Base-by-base conservation (phyloP, 2,888 invertebrate genomes). In the Cerastis leucographa region DNA sequence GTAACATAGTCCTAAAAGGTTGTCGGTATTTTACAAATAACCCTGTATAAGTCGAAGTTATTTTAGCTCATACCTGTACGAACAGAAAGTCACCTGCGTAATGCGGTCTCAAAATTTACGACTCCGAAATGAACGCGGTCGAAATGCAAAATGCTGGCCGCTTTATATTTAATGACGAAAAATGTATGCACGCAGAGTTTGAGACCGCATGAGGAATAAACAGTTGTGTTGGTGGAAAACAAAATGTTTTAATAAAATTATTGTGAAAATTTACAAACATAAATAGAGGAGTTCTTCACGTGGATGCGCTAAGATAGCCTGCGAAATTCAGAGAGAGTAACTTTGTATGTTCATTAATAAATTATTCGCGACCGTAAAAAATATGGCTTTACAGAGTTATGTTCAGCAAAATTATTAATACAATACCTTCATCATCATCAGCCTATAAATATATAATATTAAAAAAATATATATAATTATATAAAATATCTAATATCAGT, bases 21-120 rank as follows among this genome's bases (percentile, higher is more conserved):
- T n/a, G n/a, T n/a, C n/a, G n/a, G n/a, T n/a, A n/a, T n/a, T n/a
- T n/a, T n/a, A n/a, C n/a, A n/a, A n/a, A n/a, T n/a, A n/a, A n/a
- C n/a, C n/a, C n/a, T n/a, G n/a, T n/a, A 35, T 35, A 35, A 19
- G 9, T 35, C 19, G 29, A 35, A 61, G 61, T 35, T 61, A 35
- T 35, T 35, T 61, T 11, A 11, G 61, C 19, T 35, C 29, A 1
- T 2, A 1, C 19, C 1, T 61, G 70, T 44, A 71, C 61, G 44
- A 61, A 65, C 71, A 42, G 19, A 66, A 56, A 65, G 25, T 85
- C 71, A 85, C 85, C 81, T 85, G 81, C 25, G 65, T 29, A 40
- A 59, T 70, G 83, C 70, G 81, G 83, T 85, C 61, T 25, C 72
- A 70, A 85, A 85, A 83, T 83, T 71, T 85, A 83, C 76, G 72